A percentile compares a stretch with the other conserved stretches of the same genome.
These are phyloP conservation scores for Archips crataeganus DNA, from an alignment of 2,888 invertebrate genomes.

Conservation along the genomic window DNA sequence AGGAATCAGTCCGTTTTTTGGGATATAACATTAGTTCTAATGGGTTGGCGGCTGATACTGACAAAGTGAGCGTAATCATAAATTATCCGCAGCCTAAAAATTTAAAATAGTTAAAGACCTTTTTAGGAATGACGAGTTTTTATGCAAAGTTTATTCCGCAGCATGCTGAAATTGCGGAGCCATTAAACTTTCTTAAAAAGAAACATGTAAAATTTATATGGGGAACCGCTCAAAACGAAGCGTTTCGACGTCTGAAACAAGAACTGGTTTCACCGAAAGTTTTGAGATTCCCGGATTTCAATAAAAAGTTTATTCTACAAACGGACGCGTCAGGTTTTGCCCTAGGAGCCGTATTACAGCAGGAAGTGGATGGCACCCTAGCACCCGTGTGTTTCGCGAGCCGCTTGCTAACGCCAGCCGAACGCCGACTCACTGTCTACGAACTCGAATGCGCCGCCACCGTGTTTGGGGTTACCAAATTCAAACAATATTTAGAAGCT, in stretches of 20 bases:
- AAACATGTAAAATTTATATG: conserved; percentile 9
- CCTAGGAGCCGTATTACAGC: conserved; percentile 25
- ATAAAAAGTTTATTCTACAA: conserved; percentile 26
- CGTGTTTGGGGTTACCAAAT: conserved; percentile 32
- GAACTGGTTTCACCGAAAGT: conserved; percentile 28
- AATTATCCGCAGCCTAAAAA: conserved; percentile 27
- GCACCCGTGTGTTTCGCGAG: conserved; percentile 30
- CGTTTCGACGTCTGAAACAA: conserved; percentile 14
- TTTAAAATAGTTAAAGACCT: conserved; percentile 33
- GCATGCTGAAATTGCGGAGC: conserved; percentile 27
- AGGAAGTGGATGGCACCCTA: conserved; percentile 29
- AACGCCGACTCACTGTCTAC: conserved; percentile 20
- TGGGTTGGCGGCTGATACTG: conserved; percentile 13
- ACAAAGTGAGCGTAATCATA: conserved; percentile 22
- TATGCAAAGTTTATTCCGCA: conserved; percentile 33
- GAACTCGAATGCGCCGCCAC: conserved; percentile 33
- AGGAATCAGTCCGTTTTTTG: conserved; percentile 20
- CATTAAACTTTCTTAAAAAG: conserved; percentile 19
- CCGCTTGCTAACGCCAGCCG: conserved; percentile 14
- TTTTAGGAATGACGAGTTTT: conserved; percentile 37
- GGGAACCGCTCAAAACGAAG: conserved; percentile 9
- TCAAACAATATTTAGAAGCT: conserved; percentile 23
- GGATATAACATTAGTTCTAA: conserved; percentile 19
- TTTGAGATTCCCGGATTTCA: conserved; percentile 30
- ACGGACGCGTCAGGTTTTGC: conserved; percentile 24